Evolutionary conservation across 2,888 invertebrate genomes (phyloP).

Genomic region (Caradrina kadenii): DNA sequence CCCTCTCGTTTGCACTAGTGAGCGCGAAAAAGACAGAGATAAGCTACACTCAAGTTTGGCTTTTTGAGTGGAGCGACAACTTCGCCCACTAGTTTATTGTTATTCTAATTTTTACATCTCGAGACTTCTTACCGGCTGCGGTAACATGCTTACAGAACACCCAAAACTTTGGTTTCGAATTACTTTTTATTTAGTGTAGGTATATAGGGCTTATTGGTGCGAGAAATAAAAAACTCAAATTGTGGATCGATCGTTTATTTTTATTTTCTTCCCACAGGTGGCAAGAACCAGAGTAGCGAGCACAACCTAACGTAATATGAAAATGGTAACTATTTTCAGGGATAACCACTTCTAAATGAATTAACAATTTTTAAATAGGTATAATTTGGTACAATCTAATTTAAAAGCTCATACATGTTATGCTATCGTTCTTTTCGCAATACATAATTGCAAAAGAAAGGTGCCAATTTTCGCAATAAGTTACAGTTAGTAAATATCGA

Average conservation of each 20-base stretch:
- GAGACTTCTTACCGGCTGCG: constrained; percentile 58
- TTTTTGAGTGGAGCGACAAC: constrained; percentile 81
- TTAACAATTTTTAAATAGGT: constrained; percentile 58
- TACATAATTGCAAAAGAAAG: constrained; percentile 51
- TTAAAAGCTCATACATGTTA: constrained; percentile 49
- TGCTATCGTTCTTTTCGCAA: constrained; percentile 44
- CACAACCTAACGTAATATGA: constrained; percentile 85
- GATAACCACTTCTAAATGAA: constrained; percentile 82
- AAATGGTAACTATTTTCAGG: constrained; percentile 90
- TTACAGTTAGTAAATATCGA: constrained; percentile 45
- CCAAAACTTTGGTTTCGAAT: constrained; percentile 20
- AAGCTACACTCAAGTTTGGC: constrained; percentile 77
- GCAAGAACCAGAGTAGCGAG: constrained; percentile 89
- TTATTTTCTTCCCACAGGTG: constrained; percentile 88
- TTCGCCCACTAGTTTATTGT: constrained; percentile 86
- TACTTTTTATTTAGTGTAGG: not conserved
- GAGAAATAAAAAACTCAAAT: constrained; percentile 75
- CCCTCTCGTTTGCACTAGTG: constrained; percentile 78
- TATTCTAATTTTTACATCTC: constrained; percentile 79
- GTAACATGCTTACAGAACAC: constrained; percentile 47
- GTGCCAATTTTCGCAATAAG: constrained; percentile 54
- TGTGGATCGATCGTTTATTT: constrained; percentile 85
- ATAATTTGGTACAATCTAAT: constrained; percentile 54
- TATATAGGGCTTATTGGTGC: not conserved
- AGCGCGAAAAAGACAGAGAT: constrained; percentile 77